Conservation (phyloP, 30 jellyfish, hydroid and myxozoan species). For the Sanderia malayensis region DNA sequence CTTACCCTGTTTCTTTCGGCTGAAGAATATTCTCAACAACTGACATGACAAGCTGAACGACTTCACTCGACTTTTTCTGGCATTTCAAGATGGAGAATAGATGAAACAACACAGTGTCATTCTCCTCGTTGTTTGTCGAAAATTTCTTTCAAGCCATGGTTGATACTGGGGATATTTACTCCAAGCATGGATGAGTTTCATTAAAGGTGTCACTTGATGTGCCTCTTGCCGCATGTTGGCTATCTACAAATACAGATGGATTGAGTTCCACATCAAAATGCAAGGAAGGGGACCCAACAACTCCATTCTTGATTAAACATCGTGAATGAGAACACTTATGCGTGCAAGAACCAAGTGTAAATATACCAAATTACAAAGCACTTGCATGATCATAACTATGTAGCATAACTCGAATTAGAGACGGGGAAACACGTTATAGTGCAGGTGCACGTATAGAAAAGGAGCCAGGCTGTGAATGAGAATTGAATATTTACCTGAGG, state of each 20-base stretch:
- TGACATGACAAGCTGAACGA: slow-evolving; percentile 29
- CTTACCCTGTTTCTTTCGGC: slow-evolving; percentile 4
- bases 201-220: slow-evolving; percentile 62
- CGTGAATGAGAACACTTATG: too few species aligned
- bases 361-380: too few species aligned
- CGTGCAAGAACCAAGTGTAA: too few species aligned
- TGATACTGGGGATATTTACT: slow-evolving; percentile 39
- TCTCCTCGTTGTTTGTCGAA: not conserved
- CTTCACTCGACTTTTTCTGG: slow-evolving; percentile 28
- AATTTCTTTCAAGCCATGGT: slow-evolving; percentile 34
- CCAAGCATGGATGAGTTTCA: slow-evolving; percentile 64
- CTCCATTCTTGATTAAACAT: too few species aligned
- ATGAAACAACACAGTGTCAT: slow-evolving; percentile 19
- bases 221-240: slow-evolving; percentile 24
- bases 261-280: too few species aligned
- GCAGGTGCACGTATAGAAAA: too few species aligned
- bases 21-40: slow-evolving; percentile 41
- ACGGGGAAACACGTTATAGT: too few species aligned
- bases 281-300: too few species aligned
- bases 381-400: too few species aligned
- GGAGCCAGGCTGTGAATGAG: too few species aligned
- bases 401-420: too few species aligned
- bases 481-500: slow-evolving; percentile 88
- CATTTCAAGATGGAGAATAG: slow-evolving; percentile 17
- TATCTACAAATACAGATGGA: not conserved